phyloP scores from a whole-genome alignment of 2,888 invertebrate species.

The Tiliacea citrago region DNA sequence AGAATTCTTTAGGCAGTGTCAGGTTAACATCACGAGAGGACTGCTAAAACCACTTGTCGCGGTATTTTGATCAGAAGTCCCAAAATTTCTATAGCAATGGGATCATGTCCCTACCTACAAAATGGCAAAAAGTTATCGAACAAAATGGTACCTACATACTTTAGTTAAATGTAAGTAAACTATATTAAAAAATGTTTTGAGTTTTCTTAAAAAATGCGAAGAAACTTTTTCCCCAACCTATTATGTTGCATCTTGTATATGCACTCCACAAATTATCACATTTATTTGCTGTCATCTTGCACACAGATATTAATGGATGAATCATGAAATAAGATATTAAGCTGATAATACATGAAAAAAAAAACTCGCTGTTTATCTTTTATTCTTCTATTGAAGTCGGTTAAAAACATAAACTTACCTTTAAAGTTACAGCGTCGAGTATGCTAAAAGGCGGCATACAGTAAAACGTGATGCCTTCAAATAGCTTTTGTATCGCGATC shows the following conservation, averaged over 20 bases:
- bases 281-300: background rate
- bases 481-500: constrained; percentile 78
- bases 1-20: no score
- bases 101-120: no score
- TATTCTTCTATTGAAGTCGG: background rate
- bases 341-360: background rate
- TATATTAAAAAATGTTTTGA: no score
- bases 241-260: background rate
- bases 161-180: no score
- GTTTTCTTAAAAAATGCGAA: no score
- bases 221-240: no score
- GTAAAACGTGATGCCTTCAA: constrained; percentile 88
- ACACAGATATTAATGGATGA: background rate
- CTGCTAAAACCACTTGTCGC: no score
- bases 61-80: no score
- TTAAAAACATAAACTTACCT: constrained; percentile 71
- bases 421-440: constrained; percentile 77
- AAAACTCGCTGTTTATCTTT: background rate
- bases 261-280: background rate
- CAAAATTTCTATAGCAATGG: no score
- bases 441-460: constrained; percentile 88
- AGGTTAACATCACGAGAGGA: no score
- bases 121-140: no score
- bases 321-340: background rate
- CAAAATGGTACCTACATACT: no score